Base-by-base conservation (phyloP, 2,797 vertebrate genomes). In the Acanthornis magna region DNA sequence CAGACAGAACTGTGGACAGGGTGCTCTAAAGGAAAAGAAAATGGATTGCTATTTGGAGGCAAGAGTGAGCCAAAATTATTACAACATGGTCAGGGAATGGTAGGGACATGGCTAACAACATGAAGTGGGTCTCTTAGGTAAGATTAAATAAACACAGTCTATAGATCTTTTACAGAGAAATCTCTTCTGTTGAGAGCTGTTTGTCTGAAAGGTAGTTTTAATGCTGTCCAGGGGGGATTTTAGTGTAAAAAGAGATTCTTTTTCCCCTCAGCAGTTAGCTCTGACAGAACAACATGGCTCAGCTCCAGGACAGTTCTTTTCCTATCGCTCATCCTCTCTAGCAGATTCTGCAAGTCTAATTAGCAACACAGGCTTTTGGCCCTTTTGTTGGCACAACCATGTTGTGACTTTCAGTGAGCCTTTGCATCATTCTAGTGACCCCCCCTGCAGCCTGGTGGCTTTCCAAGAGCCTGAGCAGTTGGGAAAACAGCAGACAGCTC, bases 391-490 rank as follows among this genome's bases (percentile, higher is more conserved):
- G 61, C 68, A 71, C 32, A 54, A 71, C 0, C 0, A 50, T 38
- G 20, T 45, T 93, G 62, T 78, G 87, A 83, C 81, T 48, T 92
- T 62, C n/a, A 75, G 23, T 50, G 75, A 77, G 30, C 27, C 30
- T 91, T 82, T 68, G 55, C 65, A 84, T 25, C 58, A 53, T 68
- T 85, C 47, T 10, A 36, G 66, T 60, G 78, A 72, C 42, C 32
- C 16, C 78, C 67, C 1, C 0, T 20, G 27, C 7, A 92, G 89
- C 53, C 54, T 75, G 68, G 50, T 94, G 81, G 58, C 75, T 88
- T 89, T 93, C 72, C 95, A 89, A 78, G 54, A 58, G 80, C 72
- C 67, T 13, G 42, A 95, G 78, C 91, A 96, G 76, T 78, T 96
- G 96, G 95, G 58, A 92, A 94, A 92, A 72, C 86, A 92, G 92